A percentile compares a stretch with the other conserved stretches of the same genome.
phyloP scores from a whole-genome alignment of 2,888 invertebrate genomes.

The Adelognathus sp. region DNA sequence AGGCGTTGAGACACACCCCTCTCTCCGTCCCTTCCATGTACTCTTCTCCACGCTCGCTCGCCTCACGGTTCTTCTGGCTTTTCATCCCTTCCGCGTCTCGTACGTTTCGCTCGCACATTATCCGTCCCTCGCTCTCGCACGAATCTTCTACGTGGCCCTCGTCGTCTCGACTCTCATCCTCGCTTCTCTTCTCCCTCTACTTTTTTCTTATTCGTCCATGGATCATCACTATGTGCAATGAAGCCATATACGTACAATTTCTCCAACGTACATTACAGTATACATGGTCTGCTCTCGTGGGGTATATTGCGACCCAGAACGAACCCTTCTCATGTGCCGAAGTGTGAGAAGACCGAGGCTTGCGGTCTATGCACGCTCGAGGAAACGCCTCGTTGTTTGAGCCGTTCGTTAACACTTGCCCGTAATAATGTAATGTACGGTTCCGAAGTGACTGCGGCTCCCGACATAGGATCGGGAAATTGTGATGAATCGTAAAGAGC shows the following conservation, averaged over 20 bases:
- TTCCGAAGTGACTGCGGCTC: neutral
- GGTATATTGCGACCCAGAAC: neutral
- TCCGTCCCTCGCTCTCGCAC: constrained; percentile 40
- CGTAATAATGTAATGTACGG: constrained; percentile 69
- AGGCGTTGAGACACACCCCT: constrained; percentile 79
- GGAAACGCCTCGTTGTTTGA: constrained; percentile 65
- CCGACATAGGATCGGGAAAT: neutral
- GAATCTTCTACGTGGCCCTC: constrained; percentile 3
- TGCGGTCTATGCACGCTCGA: neutral
- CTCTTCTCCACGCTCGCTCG: constrained; percentile 17
- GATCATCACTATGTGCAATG: constrained; percentile 22
- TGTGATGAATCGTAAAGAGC: constrained; percentile 6
- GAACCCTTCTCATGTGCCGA: constrained; percentile 5
- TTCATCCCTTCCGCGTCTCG: neutral
- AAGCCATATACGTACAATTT: neutral
- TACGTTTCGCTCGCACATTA: constrained; percentile 33
- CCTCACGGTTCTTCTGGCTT: constrained; percentile 23
- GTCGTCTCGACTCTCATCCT: constrained; percentile 29
- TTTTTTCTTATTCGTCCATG: neutral
- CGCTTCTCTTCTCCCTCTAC: constrained; percentile 39
- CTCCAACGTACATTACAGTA: neutral
- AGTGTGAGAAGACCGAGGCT: constrained; percentile 1
- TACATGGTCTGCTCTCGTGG: neutral
- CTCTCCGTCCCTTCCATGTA: constrained; percentile 47
- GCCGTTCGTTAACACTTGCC: constrained; percentile 73